Base-by-base conservation (phyloP, 2,797 vertebrate genomes). In the Oceanodroma leucorhoa region DNA sequence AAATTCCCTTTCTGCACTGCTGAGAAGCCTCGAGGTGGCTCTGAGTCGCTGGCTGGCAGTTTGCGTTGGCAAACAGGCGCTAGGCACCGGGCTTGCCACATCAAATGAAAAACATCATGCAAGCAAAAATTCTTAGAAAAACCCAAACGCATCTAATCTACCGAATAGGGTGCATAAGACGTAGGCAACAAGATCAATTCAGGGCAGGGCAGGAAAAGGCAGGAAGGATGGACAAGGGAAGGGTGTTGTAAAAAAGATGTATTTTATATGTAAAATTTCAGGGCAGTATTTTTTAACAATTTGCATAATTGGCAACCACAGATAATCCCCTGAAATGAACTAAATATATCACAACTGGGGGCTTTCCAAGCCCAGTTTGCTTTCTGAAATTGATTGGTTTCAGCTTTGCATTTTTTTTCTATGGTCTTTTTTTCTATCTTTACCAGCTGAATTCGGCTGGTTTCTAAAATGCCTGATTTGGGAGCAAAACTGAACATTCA, bases 291-390 rank as follows among this genome's bases (percentile, higher is more conserved):
- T 85, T 93, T 65, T 72, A 54, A 14, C 73, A 26, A 92, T 97
- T 97, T 97, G 96, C 95, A 97, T 97, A 93, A 85, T 92, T 94
- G 91, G 72, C 61, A 9, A 87, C 76, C 93, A 95, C 90, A 93
- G 91, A 88, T 86, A 94, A 94, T 97, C 91, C 96, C 94, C 93
- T 95, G 87, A 83, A 96, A 89, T 96, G 57, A 72, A 54, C 91
- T 95, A 93, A 97, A 97, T 96, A 93, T 96, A 87, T 82, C 81
- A 69, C 69, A 45, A 21, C 46, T 66, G 36, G 96, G 97, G 95
- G 92, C 95, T 97, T 97, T 97, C 95, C 94, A 94, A 76, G 32
- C 38, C 90, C 45, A 16, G 30, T 19, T 79, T 70, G 95, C 88
- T 82, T 87, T 91, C 84, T 93, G 91, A 93, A 95, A 83, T 94